Percentiles rank a stretch among this genome's conserved stretches.
These are phyloP conservation scores for Arbacia lixula DNA, from an alignment of 53 echinoderm and acorn worm genomes.

Conservation along the genomic window DNA sequence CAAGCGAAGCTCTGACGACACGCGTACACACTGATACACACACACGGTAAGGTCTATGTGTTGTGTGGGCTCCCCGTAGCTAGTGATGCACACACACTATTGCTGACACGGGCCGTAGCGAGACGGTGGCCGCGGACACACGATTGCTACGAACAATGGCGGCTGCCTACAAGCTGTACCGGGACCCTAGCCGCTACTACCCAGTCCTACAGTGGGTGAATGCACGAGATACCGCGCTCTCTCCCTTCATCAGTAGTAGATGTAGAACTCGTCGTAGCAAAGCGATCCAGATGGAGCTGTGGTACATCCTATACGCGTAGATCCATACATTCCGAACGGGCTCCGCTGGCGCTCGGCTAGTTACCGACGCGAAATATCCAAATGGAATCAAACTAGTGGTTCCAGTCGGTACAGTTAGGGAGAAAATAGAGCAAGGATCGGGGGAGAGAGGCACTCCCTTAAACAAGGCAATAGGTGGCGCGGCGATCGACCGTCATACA, in stretches of 20 bases:
- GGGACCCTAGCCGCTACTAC: constrained; percentile 37
- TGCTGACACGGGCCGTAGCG: constrained; percentile 22
- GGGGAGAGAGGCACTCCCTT: constrained; percentile 50
- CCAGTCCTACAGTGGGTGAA: not conserved
- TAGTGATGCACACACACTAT: constrained; percentile 24
- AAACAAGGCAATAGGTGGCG: not conserved
- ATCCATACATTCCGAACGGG: constrained; percentile 46
- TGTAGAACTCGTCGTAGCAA: constrained; percentile 22
- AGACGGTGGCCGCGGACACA: constrained; percentile 46
- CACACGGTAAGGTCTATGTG: not conserved
- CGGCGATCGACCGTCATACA: constrained; percentile 18
- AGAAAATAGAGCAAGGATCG: constrained; percentile 44
- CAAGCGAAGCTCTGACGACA: not conserved
- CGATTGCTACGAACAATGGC: constrained; percentile 49
- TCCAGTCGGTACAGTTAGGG: constrained; percentile 2
- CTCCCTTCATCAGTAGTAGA: constrained; percentile 21
- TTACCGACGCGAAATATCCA: not conserved
- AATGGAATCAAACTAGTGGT: constrained; percentile 43
- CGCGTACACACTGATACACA: not conserved
- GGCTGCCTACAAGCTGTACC: constrained; percentile 43
- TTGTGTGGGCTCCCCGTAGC: not conserved
- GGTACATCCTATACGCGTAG: constrained; percentile 6
- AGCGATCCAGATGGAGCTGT: constrained; percentile 40
- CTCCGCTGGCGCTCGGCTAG: not conserved
- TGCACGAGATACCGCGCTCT: constrained; percentile 21